Evolutionary conservation across 2,797 vertebrate genomes (phyloP).

Genomic region (Channa striata): DNA sequence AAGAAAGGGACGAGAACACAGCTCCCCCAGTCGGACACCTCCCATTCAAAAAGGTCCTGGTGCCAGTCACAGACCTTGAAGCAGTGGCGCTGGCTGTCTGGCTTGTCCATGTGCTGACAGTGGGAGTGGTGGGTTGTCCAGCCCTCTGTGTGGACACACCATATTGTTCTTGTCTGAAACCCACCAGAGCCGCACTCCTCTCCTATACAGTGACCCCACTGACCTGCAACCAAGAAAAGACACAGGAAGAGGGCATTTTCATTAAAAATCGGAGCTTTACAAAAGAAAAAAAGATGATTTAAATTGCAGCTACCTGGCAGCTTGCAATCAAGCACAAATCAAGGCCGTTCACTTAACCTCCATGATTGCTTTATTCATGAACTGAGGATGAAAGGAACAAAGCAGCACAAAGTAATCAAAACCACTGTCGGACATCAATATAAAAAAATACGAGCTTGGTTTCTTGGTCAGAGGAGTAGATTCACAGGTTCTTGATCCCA

Average conservation of each 20-base stretch:
- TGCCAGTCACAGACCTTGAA: conserved; percentile 98
- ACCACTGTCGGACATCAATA: conserved; percentile 48
- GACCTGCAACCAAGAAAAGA: conserved; percentile 83
- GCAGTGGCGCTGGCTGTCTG: conserved; percentile 90
- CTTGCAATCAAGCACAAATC: conserved; percentile 70
- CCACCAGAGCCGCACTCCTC: conserved; percentile 92
- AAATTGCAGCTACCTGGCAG: conserved; percentile 58
- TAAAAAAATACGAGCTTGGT: conserved; percentile 40
- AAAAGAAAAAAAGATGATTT: conserved; percentile 28
- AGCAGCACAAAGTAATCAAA: conserved; percentile 64
- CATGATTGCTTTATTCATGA: conserved; percentile 76
- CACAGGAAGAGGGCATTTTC: conserved; percentile 48
- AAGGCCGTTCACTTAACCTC: conserved; percentile 68
- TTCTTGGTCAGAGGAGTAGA: conserved; percentile 39
- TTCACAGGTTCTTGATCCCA: conserved; percentile 22
- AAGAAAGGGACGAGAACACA: conserved; percentile 84
- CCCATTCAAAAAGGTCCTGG: conserved; percentile 94
- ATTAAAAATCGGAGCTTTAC: conserved; percentile 49
- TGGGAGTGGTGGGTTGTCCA: conserved; percentile 93
- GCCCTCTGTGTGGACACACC: conserved; percentile 94
- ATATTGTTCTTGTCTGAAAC: conserved; percentile 89
- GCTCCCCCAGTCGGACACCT: conserved; percentile 89
- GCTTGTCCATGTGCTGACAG: conserved; percentile 87
- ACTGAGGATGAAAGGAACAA: conserved; percentile 47
- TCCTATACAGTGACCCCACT: conserved; percentile 94